These are phyloP conservation scores for Ditylenchus dipsaci DNA, from an alignment of 1,140 invertebrate genomes.

Conservation along the genomic window DNA sequence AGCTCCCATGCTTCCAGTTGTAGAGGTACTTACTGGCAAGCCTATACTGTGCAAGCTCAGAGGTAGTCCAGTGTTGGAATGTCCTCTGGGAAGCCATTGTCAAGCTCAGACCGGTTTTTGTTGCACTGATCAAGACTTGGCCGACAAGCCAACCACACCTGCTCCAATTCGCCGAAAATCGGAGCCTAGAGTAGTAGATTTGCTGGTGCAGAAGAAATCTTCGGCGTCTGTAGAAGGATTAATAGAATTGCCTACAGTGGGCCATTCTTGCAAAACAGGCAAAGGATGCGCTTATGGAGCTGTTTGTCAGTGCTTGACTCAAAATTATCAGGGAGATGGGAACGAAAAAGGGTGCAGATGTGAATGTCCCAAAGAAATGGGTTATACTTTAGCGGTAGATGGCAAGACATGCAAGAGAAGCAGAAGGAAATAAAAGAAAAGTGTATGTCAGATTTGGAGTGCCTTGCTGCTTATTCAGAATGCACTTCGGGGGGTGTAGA, in stretches of 20 bases:
- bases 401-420: slow-evolving; percentile 40
- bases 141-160: not conserved
- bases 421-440: slow-evolving; percentile 43
- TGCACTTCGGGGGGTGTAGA: slow-evolving; percentile 46
- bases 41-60: slow-evolving; percentile 43
- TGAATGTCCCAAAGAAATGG: slow-evolving; percentile 45
- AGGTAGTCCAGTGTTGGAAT: slow-evolving; percentile 25
- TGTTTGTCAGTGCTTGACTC: slow-evolving; percentile 11
- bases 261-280: not conserved
- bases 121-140: slow-evolving; percentile 19
- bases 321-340: not conserved
- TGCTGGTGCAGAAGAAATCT: not conserved
- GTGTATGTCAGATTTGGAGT: slow-evolving; percentile 47
- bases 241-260: not conserved
- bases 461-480: slow-evolving; percentile 46
- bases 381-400: slow-evolving; percentile 38
- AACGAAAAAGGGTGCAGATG: slow-evolving; percentile 26
- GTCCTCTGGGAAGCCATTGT: slow-evolving; percentile 37
- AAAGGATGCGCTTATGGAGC: not conserved
- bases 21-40: slow-evolving; percentile 38
- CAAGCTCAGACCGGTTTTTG: slow-evolving; percentile 45
- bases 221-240: not conserved
- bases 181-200: not conserved
- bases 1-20: slow-evolving; percentile 35
- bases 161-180: not conserved